Conservation (phyloP, 2,888 invertebrate species). For the Aplocera efformata region DNA sequence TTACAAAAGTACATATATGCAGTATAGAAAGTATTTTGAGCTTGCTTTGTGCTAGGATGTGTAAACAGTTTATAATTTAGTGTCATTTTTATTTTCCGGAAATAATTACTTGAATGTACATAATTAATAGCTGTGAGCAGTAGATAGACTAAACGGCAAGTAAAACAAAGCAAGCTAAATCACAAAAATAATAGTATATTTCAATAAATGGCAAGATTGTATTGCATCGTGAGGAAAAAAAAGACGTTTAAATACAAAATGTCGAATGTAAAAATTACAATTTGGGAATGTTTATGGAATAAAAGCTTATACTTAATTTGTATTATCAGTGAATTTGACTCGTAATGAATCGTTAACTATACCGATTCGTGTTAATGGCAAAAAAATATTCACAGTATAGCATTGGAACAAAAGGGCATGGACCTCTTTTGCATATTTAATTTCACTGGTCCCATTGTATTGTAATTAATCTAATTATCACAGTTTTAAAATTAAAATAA, state of each 20-base stretch:
- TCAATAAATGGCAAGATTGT: constrained; percentile 17
- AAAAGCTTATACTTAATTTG: too few species aligned
- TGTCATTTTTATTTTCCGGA: constrained; percentile 48
- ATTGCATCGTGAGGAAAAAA: constrained; percentile 17
- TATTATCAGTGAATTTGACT: too few species aligned
- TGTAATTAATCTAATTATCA: constrained; percentile 74
- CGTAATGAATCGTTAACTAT: too few species aligned
- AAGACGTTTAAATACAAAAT: not conserved
- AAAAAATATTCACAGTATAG: constrained; percentile 5
- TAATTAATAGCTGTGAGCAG: constrained; percentile 1
- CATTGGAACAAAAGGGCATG: not conserved
- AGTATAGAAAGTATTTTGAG: constrained; percentile 25
- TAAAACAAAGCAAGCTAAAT: constrained; percentile 5
- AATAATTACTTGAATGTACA: constrained; percentile 19
- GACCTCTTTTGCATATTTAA: constrained; percentile 23
- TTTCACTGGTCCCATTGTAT: constrained; percentile 44
- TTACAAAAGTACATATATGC: constrained; percentile 24
- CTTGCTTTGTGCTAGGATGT: constrained; percentile 24
- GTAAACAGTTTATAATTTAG: constrained; percentile 33
- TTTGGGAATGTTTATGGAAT: constrained; percentile 12
- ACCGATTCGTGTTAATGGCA: not conserved
- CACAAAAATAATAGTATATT: constrained; percentile 2
- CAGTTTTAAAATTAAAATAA: constrained; percentile 76
- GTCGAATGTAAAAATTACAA: constrained; percentile 7
- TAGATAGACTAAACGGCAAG: constrained; percentile 11